Evolutionary conservation across 2,797 vertebrate genomes (phyloP), one percentile per base, ranked within the genome.

Genomic region (Eospalax fontanierii): DNA sequence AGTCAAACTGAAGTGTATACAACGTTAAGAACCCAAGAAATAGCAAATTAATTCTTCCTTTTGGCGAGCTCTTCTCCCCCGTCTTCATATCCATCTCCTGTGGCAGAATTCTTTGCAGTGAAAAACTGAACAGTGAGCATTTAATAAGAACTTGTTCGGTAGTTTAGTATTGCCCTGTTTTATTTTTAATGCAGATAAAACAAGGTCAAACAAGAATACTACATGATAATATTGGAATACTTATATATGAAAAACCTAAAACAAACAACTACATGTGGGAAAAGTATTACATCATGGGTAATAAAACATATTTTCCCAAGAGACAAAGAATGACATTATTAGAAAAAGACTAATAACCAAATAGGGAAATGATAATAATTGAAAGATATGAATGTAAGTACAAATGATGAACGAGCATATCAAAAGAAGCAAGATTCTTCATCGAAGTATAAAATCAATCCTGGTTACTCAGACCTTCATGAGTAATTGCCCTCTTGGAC

Each of bases 201-300:
- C 96, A 87, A 79, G 30, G 18, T 70, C 81, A 94, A 50, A 66
- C 9, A 80, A 85, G 71, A 33, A 12, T 1, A 16, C 59, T 90
- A 1, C 9, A 75, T 84, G 21, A 26, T 70, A 85, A 92, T 81
- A 90, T 8, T 89, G 26, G 2, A 1, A 90, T 26, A 92, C 7
- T 70, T 93, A 33, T 5, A 84, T 84, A n/a, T 84, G 26, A 79
- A 91, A 96, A 95, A 80, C 3, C n/a, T 83, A 30, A 59, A 57
- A 59, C 82, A 87, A 74, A 79, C 26, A 94, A 75, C 59, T 2
- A 26, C 38, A 16, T 89, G 54, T 33, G 35, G 79, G 57, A 88
- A 90, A 89, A 84, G 76, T 26, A 3, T 80, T 83, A 28, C 21
- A 83, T 88, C 12, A 16, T 54, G 33, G 65, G 63, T 83, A 88